These are phyloP conservation scores for Synaphobranchus kaupii DNA, from an alignment of 2,797 vertebrate genomes.

Conservation along the genomic window DNA sequence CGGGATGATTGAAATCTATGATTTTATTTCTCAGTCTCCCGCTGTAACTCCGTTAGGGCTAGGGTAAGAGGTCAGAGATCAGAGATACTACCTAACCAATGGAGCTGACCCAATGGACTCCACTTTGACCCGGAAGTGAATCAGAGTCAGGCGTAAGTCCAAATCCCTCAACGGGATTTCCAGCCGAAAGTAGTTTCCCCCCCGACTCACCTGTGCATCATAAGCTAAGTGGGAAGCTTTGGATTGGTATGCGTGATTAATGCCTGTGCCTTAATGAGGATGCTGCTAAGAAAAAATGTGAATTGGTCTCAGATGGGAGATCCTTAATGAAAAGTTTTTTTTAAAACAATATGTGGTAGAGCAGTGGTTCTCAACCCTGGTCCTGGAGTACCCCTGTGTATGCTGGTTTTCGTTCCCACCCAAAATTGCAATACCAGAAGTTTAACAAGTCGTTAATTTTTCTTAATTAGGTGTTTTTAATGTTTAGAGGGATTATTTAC, in stretches of 20 bases:
- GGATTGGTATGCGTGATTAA: neutral
- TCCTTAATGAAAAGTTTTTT: neutral
- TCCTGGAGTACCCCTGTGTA: too few relatives aligned
- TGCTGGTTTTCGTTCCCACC: too few relatives aligned
- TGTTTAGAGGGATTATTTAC: too few relatives aligned
- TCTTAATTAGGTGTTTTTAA: too few relatives aligned
- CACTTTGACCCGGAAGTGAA: neutral
- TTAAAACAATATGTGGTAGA: neutral
- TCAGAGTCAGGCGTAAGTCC: neutral
- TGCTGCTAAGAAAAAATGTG: neutral
- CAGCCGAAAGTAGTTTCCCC: neutral
- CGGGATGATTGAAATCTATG: neutral
- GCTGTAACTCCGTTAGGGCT: neutral
- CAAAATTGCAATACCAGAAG: too few relatives aligned
- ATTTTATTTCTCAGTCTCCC: neutral
- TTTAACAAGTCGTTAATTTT: too few relatives aligned
- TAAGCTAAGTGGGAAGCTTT: neutral
- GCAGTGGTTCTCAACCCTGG: too few relatives aligned
- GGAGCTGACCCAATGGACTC: neutral
- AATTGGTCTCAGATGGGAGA: neutral
- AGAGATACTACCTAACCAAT: neutral
- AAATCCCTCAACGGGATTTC: neutral
- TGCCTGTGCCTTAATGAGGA: neutral
- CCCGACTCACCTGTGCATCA: neutral
- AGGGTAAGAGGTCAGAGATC: neutral